Evolutionary conservation across 2,113 vertebrate species (phyloP).

Genomic region (Rallus limicola): DNA sequence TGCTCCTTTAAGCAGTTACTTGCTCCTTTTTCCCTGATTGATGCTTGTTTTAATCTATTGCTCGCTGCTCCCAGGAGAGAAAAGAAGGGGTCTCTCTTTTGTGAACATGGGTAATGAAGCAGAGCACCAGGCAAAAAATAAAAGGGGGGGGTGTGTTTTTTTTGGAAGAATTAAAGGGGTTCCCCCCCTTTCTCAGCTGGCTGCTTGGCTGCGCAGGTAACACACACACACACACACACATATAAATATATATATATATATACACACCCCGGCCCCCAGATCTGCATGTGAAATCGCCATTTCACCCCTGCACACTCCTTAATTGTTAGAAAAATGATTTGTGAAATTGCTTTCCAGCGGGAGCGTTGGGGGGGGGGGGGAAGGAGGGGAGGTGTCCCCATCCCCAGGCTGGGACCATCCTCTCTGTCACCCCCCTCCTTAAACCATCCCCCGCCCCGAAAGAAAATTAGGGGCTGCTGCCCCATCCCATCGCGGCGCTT

Average conservation of each 20-base stretch:
- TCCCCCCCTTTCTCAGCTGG: constrained; percentile 13
- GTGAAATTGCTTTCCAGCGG: constrained; percentile 92
- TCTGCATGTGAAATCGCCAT: constrained; percentile 92
- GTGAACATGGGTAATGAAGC: constrained; percentile 75
- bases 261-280: constrained; percentile 71
- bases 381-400: background rate
- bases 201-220: constrained; percentile 77
- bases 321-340: constrained; percentile 96
- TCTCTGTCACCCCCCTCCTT: background rate
- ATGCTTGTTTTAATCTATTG: constrained; percentile 78
- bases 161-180: background rate
- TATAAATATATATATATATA: constrained; percentile 41
- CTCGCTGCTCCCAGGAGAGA: constrained; percentile 72
- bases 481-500: background rate
- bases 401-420: background rate
- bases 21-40: constrained; percentile 72
- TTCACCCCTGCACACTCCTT: constrained; percentile 93
- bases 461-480: background rate
- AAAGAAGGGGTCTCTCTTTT: constrained; percentile 68
- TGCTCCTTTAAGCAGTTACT: constrained; percentile 52
- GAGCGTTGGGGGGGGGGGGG: constrained; percentile 22
- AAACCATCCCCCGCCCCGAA: background rate
- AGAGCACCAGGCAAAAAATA: constrained; percentile 33
- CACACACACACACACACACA: constrained; percentile 68
- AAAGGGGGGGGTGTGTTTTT: too few species aligned